Evolutionary conservation across 2,113 vertebrate genomes (phyloP).

Genomic region (Atrichornis clamosus): DNA sequence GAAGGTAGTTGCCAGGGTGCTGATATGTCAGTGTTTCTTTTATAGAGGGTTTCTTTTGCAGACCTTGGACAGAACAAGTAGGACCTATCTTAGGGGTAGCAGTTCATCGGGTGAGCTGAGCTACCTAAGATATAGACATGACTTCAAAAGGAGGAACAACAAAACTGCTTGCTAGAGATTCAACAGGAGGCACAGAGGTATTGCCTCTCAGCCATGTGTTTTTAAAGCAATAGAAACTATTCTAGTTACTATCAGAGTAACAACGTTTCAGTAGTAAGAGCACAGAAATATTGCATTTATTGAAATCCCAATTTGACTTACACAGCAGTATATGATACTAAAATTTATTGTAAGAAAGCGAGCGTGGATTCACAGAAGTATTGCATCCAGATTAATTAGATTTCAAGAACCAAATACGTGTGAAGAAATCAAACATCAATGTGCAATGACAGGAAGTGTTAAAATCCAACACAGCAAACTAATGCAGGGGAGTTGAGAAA

Average conservation of each 20-base stretch:
- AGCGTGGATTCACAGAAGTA: not conserved
- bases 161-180: not conserved
- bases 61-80: not conserved
- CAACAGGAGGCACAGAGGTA: not conserved
- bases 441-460: not conserved
- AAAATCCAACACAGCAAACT: not conserved
- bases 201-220: not conserved
- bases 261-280: not conserved
- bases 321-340: not conserved
- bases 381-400: not conserved
- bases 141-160: not conserved
- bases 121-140: not conserved
- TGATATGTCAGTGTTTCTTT: not conserved
- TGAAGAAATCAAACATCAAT: not conserved
- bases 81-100: not conserved
- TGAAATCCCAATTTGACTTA: not conserved
- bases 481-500: not conserved
- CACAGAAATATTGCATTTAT: not conserved
- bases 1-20: not conserved
- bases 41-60: not conserved
- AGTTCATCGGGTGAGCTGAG: not conserved
- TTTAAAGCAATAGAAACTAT: not conserved
- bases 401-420: not conserved
- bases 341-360: not conserved
- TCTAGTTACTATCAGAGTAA: not conserved